phyloP scores from a whole-genome alignment of 2,888 invertebrate genomes.

The Callimorpha dominula region DNA sequence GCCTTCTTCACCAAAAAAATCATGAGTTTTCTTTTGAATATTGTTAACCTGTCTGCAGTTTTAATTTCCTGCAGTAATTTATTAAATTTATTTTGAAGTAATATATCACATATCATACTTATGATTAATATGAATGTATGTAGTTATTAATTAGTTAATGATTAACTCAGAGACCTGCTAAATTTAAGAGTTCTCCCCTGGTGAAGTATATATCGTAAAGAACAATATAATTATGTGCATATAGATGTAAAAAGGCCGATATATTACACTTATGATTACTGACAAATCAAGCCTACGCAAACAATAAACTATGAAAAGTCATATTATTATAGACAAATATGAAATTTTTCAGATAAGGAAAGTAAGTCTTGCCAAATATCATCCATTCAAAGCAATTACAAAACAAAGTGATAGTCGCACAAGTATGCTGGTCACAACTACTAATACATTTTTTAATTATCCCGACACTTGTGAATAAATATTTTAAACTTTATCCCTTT shows the following conservation, averaged over 20 bases:
- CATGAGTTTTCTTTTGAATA: no score
- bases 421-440: constrained; percentile 69
- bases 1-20: no score
- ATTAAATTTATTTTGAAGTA: no score
- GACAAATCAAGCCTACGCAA: neutral
- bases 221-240: no score
- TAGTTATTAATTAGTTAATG: no score
- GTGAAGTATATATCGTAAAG: no score
- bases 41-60: no score
- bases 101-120: no score
- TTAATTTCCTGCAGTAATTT: no score
- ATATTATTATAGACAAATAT: neutral
- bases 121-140: no score
- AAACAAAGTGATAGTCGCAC: constrained; percentile 65
- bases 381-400: constrained; percentile 62
- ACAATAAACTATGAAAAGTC: neutral
- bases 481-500: constrained; percentile 39
- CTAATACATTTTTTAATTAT: constrained; percentile 73
- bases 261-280: neutral
- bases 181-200: no score
- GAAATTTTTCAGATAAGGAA: constrained; percentile 17
- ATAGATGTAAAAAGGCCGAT: neutral
- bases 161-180: no score
- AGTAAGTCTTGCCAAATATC: constrained; percentile 37
- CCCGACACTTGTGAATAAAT: constrained; percentile 24